Conservation (phyloP, 2,888 invertebrate species). For the Sepiola atlantica region DNA sequence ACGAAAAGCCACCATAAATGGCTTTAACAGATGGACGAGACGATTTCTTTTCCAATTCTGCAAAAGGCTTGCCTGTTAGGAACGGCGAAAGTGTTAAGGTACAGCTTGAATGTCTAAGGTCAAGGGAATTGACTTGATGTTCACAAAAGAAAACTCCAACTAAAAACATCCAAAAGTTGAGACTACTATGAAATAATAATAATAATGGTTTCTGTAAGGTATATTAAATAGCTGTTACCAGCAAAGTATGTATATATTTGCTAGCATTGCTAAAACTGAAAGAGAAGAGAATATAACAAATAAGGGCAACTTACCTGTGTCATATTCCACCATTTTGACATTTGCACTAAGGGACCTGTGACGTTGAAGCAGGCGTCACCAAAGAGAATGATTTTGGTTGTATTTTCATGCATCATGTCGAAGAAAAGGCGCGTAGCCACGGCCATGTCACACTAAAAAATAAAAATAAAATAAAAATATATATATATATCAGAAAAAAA, state of each 20-base stretch:
- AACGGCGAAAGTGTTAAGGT: no score
- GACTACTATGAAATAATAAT: no score
- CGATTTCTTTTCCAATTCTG: no score
- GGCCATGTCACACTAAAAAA: conserved; percentile 73
- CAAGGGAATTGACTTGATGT: no score
- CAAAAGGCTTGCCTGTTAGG: no score
- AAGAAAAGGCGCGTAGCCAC: conserved; percentile 73
- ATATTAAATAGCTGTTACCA: neutral
- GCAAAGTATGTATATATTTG: neutral
- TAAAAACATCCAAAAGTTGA: no score
- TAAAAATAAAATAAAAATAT: neutral
- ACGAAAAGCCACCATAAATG: no score
- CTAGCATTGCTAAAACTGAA: neutral
- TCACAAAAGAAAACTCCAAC: no score
- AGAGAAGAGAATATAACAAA: neutral
- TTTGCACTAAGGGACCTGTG: conserved; percentile 96
- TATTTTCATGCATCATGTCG: conserved; percentile 73
- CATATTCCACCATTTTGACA: conserved; percentile 96
- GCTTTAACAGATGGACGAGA: no score
- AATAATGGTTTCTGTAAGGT: no score
- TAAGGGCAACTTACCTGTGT: conserved; percentile 83
- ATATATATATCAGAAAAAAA: no score
- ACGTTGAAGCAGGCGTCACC: conserved; percentile 97
- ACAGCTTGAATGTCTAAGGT: no score
- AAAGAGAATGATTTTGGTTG: conserved; percentile 93